Evolutionary conservation across 2,888 invertebrate species (phyloP), one percentile per base, ranked within the genome.

Genomic region (Unio pictorum): DNA sequence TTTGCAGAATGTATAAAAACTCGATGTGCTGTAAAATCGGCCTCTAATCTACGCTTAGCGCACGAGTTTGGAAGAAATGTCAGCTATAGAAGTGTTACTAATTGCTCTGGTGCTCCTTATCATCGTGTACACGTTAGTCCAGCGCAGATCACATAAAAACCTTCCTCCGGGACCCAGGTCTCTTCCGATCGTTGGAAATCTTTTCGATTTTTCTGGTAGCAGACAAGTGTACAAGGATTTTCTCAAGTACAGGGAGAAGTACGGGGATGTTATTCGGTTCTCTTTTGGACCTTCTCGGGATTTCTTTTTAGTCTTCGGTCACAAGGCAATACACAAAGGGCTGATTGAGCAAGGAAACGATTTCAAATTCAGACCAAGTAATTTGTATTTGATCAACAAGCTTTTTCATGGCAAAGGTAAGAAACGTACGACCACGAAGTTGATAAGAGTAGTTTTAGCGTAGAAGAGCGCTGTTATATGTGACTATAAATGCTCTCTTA

Each of bases 201-300:
- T 28, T 18, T 28, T 61, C 11, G 23, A 65, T 30, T 45, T 34
- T 64, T 6, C 8, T 20, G 54, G 18, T n/a, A 58, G 61, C 15
- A 59, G 61, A 17, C 56, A 45, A 23, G 17, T 73, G 17, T 70
- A 65, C 56, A 62, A 70, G 34, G 23, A 66, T 6, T 34, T 67
- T 1, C 55, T 60, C 15, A 57, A 62, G 23, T 54, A 70, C 34
- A 57, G 66, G 4, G 30, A 62, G 17, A n/a, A 68, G 34, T 75
- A 77, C 55, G 77, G 77, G 4, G 72, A 77, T 23, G n/a, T 77
- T 7, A 66, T 75, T 30, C 45, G 71, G 17, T 8, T 34, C 7
- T 34, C 34, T 8, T 34, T 59, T 77, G 77, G 75, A 1, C 69
- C 68, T 1, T 64, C 20, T n/a, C 17, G 20, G 17, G 60, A 66